Percentiles rank a stretch among this genome's conserved stretches.
phyloP scores from a whole-genome alignment of 2,797 vertebrate genomes.

The Paguma larvata region DNA sequence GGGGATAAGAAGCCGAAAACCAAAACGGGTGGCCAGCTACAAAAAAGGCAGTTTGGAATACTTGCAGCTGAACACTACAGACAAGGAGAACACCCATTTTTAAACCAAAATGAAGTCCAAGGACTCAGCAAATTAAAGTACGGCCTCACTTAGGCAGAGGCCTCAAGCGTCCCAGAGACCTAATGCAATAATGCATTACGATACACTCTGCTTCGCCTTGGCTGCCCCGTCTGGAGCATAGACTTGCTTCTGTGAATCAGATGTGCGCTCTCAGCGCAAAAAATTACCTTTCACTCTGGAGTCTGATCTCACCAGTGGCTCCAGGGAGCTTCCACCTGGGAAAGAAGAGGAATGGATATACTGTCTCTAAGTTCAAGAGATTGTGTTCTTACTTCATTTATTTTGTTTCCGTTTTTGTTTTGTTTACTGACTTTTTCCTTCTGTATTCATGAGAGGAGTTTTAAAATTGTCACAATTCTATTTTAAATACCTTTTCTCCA shows the following conservation, averaged over 20 bases:
- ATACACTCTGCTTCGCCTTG: neutral
- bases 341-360: neutral
- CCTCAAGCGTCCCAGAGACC: neutral
- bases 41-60: slow-evolving; percentile 92
- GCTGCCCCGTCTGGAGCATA: neutral
- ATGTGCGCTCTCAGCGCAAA: neutral
- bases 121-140: neutral
- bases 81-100: slow-evolving; percentile 91
- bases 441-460: neutral
- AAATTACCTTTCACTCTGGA: neutral
- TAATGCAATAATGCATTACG: neutral
- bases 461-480: slow-evolving; percentile 55
- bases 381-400: slow-evolving; percentile 61
- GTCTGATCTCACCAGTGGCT: neutral
- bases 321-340: neutral
- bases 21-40: slow-evolving; percentile 87
- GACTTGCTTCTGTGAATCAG: neutral
- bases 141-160: neutral
- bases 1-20: slow-evolving; percentile 86
- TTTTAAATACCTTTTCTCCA: slow-evolving; percentile 52
- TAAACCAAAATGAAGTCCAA: slow-evolving; percentile 83
- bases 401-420: slow-evolving; percentile 21
- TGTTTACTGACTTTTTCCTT: slow-evolving; percentile 34
- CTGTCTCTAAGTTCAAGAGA: neutral
- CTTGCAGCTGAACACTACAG: slow-evolving; percentile 93